phyloP scores from a whole-genome alignment of 1,140 invertebrate species.

The Aphis gossypii region DNA sequence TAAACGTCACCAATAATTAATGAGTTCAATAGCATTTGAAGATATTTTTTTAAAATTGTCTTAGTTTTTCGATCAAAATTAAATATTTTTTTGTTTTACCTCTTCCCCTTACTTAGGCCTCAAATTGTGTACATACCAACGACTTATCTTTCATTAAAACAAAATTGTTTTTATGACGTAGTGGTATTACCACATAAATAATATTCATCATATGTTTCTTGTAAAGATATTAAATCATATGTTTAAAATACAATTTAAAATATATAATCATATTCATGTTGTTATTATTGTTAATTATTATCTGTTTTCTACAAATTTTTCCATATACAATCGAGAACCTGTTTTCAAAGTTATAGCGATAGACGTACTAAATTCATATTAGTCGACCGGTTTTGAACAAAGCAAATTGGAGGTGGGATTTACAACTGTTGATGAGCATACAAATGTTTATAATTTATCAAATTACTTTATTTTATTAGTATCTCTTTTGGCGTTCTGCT shows the following conservation, averaged over 20 bases:
- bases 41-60: not conserved
- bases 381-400: conserved; percentile 28
- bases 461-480: not conserved
- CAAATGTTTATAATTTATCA: not conserved
- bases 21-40: not conserved
- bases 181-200: not conserved
- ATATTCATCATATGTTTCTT: not conserved
- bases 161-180: not conserved
- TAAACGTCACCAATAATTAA: not conserved
- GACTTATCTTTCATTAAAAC: not conserved
- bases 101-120: not conserved
- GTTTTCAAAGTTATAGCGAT: not conserved
- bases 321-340: not conserved
- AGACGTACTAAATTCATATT: conserved; percentile 23
- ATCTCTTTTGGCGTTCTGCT: not conserved
- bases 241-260: not conserved
- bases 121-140: not conserved
- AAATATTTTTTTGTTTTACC: not conserved
- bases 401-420: conserved; percentile 9
- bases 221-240: not conserved
- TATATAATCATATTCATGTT: not conserved
- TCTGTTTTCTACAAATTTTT: conserved; percentile 24
- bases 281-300: conserved; percentile 10
- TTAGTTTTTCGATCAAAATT: not conserved
- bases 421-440: conserved; percentile 15